These are phyloP conservation scores for Arizona elegans DNA, from an alignment of 2,113 vertebrate species.

Conservation along the genomic window DNA sequence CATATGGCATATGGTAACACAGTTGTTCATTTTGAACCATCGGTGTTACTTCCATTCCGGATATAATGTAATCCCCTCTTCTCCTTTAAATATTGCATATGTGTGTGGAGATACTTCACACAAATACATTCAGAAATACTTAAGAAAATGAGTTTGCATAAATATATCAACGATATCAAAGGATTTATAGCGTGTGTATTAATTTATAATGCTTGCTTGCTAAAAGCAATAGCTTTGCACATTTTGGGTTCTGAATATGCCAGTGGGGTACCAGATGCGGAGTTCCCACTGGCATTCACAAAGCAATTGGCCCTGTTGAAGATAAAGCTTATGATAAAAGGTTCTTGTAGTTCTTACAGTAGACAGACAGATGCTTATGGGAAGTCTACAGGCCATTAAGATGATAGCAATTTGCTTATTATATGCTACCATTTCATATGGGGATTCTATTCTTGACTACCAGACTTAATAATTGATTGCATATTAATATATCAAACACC, in stretches of 20 bases:
- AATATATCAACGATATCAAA: neutral
- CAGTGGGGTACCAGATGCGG: neutral
- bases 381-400: neutral
- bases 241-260: neutral
- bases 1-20: neutral
- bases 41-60: neutral
- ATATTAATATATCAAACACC: neutral
- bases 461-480: neutral
- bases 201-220: neutral
- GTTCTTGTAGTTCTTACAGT: neutral
- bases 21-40: neutral
- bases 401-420: neutral
- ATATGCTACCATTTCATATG: neutral
- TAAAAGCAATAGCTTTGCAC: neutral
- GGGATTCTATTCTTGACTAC: neutral
- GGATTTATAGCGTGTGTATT: neutral
- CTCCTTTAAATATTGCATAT: neutral
- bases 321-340: neutral
- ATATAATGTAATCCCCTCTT: neutral
- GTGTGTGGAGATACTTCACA: neutral
- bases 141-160: neutral
- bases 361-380: neutral
- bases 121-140: neutral
- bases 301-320: neutral
- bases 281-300: neutral